phyloP scores from a whole-genome alignment of 2,888 invertebrate species.

The Lithophane socia region DNA sequence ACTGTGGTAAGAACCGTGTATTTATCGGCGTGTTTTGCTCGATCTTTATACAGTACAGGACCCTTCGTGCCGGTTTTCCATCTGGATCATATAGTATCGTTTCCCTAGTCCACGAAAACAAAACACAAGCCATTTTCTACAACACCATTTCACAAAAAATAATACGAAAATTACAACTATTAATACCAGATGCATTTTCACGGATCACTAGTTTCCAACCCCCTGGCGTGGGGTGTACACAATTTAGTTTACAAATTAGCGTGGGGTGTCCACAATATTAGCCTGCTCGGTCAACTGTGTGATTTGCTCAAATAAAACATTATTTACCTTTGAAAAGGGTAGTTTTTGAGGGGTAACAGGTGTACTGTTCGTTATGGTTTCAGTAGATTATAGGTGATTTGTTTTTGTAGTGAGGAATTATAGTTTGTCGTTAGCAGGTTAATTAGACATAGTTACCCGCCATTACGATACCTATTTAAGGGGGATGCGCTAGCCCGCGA shows the following conservation, averaged over 20 bases:
- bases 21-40: too few relatives aligned
- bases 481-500: too few relatives aligned
- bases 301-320: conserved; percentile 59
- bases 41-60: too few relatives aligned
- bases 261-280: conserved; percentile 48
- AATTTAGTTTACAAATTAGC: conserved; percentile 66
- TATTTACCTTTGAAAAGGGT: conserved; percentile 37
- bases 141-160: neutral
- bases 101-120: neutral
- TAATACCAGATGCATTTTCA: conserved; percentile 62
- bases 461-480: too few relatives aligned
- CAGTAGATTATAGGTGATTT: neutral
- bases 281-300: conserved; percentile 62
- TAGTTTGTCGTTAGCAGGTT: neutral
- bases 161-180: conserved; percentile 20
- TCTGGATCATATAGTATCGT: too few relatives aligned
- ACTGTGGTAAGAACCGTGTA: too few relatives aligned
- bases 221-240: conserved; percentile 33
- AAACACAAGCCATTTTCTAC: neutral
- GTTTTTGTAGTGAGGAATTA: neutral
- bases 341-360: conserved; percentile 35
- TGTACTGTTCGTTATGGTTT: conserved; percentile 18
- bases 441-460: neutral
- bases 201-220: conserved; percentile 55
- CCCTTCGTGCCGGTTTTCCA: too few relatives aligned